Base-by-base conservation (phyloP, 2,113 vertebrate genomes). In the Rhinogobius similis region DNA sequence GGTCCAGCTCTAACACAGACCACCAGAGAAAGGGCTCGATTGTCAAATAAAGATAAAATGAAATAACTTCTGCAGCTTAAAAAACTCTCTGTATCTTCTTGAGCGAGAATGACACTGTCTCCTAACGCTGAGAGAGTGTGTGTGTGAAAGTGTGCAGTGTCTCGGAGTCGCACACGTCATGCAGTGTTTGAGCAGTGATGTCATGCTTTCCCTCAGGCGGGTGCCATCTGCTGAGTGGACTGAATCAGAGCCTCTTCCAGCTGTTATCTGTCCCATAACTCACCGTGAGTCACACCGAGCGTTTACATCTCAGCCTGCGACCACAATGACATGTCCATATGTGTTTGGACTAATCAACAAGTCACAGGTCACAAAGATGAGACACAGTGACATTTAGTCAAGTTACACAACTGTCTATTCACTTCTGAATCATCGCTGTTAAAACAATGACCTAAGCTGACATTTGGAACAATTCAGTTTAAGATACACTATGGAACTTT, bases 231-330 rank as follows among this genome's bases (percentile, higher is more conserved):
- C 68, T 73, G 52, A 72, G 41, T 14, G 20, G 56, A 48, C 78
- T 77, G 78, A 78, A 27, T 85, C 78, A 77, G 7, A 41, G 73
- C 32, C 50, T 20, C 70, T 73, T 53, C 74, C 83, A 81, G 82
- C 82, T 86, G 84, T 71, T 82, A 75, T 84, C 72, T 68, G 41
- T 64, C 69, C 18, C 50, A 21, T 23, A 62, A 56, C 39, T 67
- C 50, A 5, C 58, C 10, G 26, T 73, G 78, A 83, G 71, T 81
- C 82, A 78, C 27, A 4, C 44, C 21, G 29, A 29, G 29, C 3
- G 29, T 66, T 62, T 32, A 39, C 73, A 6, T 55, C 18, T 44
- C 20, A 13, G 23, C 0, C 16, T 2, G 7, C 4, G 29, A 4
- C 6, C 16, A 9, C 32, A 26, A 39, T 71, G 43, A 82, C 62